Base-by-base conservation (phyloP, 2,113 vertebrate species). In the Pristiophorus japonicus region DNA sequence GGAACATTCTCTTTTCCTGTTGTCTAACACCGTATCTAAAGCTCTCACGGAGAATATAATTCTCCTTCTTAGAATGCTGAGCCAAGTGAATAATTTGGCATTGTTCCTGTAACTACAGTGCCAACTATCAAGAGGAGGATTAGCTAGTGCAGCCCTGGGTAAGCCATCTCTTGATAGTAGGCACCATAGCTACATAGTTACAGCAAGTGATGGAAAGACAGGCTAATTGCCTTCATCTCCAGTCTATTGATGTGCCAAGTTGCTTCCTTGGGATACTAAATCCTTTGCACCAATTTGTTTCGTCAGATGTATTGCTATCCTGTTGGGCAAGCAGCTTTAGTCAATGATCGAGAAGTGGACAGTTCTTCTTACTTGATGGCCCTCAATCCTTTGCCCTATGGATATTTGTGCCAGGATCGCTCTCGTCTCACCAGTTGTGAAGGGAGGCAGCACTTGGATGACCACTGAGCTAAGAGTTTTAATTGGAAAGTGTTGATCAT, bases 201-300 rank as follows among this genome's bases (percentile, higher is more conserved):
- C 34, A 88, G 84, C 84, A 92, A 63, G 88, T 92, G 88, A 92
- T 38, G 88, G 88, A 92, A 92, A 63, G 59, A 63, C 88, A 63
- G 59, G n/a, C 59, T 92, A 92, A 92, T 92, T 92, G 55, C 88
- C 34, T 92, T 92, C 59, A 92, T 62, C 88, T 63, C 27, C 88
- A 63, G 62, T n/a, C n/a, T 92, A 20, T 92, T 63, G 55, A 92
- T 22, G 88, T 63, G 88, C 59, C 88, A 92, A 92, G 2, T 92
- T 63, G 59, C 59, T 92, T 92, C n/a, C n/a, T 63, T 92, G 59
- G 59, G 88, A 92, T 92, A 65, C 59, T 59, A 81, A 81, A 38
- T 42, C 75, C n/a, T 81, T 45, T 63, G 34, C 88, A 45, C 88
- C 88, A 92, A 92, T 92, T 92, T 92, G 34, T 92, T 92, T 63